Evolutionary conservation across 2,797 vertebrate species (phyloP), one percentile per base, ranked within the genome.

Genomic region (Gambelia wislizenii): DNA sequence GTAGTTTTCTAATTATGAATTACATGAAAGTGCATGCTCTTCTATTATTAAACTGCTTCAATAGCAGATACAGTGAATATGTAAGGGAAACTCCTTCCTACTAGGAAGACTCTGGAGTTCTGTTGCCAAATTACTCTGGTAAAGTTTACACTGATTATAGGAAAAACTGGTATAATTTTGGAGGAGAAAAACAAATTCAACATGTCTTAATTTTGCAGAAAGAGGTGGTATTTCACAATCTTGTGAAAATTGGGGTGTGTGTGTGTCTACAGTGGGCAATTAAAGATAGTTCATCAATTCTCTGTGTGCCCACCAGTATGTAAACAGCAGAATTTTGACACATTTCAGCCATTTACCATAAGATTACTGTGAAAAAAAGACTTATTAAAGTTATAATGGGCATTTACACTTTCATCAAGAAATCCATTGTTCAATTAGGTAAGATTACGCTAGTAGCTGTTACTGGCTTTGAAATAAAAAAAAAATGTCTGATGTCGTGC

Each of bases 1-100:
- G 92, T 96, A 89, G 92, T 96, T 96, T 96, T 96, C 97, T 98
- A 98, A 98, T 98, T 98, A 97, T 97, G 96, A 97, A 97, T 98
- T 97, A 97, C 97, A 96, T 93, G 95, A 96, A 96, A 95, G 96
- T 96, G 94, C 95, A 92, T 87, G 94, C 91, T 96, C 92, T 94
- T 94, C 91, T 95, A 90, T 95, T 97, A 96, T 95, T 94, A 95
- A 96, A 92, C 83, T 56, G 85, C 96, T 94, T 94, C 91, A 92
- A 44, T 89, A 93, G 93, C 91, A 80, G 90, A 92, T 93, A 88
- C 81, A 4, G 92, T 89, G 84, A 82, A 74, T 89, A 88, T 93
- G 74, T 90, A 87, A 90, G 44, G 75, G 61, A 88, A 91, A 82
- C 61, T 88, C 86, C 64, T 93, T 70, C 64, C 85, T 2, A 2